Base-by-base conservation (phyloP, 1,140 invertebrate genomes). In the Cardiocondyla obscurior region DNA sequence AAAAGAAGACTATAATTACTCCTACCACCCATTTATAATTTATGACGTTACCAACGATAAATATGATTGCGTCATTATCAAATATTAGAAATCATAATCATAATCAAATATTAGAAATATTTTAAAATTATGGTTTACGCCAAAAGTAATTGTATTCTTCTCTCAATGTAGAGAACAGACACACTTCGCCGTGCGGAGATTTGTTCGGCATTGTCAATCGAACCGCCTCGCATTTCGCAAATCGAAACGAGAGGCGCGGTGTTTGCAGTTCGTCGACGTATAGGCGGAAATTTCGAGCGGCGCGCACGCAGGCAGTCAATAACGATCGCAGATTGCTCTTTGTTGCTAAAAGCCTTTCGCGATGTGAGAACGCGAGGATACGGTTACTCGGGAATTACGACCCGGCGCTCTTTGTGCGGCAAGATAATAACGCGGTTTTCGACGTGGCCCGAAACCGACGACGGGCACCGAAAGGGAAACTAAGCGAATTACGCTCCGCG, bases 361-460 rank as follows among this genome's bases (percentile, higher is more conserved):
- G 28, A 33, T 39, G 57, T 28, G 72, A 64, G 19, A 51, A 30
- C 44, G 28, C 30, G 72, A 44, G 28, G 42, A 28, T 60, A 62
- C 42, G 14, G 72, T 76, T 76, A 76, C 57, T 62, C 70, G 16
- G 10, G 64, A 76, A 57, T 76, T 76, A 76, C 42, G 57, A 76
- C 44, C 44, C 72, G 30, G 67, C 33, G 42, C 72, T 57, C 72
- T 76, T 76, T 76, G 72, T 76, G 39, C 42, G 72, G 70, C 53
- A 74, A 76, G 72, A 76, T 64, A 74, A 74, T 74, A 64, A 76
- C 58, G 72, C 72, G 72, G 72, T 76, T 64, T 76, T 76, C 72
- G 72, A 46, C 72, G 28, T 76, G 36, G 72, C 57, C 57, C 72
- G 72, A 76, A 76, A 76, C 72, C 72, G 57, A 64, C 55, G 55